Conservation (phyloP, 1,140 invertebrate genomes). For the Pentalonia nigronervosa region DNA sequence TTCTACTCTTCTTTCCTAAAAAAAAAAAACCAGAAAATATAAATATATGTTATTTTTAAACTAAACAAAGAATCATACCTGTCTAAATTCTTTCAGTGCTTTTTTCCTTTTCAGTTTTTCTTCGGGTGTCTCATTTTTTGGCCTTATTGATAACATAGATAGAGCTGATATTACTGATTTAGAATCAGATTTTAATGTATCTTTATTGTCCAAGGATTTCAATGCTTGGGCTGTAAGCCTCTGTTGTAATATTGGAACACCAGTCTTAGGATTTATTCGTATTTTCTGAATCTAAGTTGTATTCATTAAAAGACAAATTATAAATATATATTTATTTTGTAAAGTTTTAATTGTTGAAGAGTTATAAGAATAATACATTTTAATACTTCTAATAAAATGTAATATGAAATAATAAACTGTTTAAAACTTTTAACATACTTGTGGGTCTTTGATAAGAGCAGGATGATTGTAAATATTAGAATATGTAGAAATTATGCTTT, state of each 20-base stretch:
- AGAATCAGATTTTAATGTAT: conserved; percentile 64
- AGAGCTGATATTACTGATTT: conserved; percentile 76
- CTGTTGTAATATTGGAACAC: conserved; percentile 72
- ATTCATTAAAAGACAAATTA: not conserved
- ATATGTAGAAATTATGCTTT: conserved; percentile 89
- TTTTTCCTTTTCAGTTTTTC: conserved; percentile 83
- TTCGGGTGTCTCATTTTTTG: conserved; percentile 82
- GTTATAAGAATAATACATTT: too few species aligned
- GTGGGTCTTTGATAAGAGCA: conserved; percentile 80
- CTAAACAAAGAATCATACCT: conserved; percentile 64
- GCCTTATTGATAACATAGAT: conserved; percentile 76
- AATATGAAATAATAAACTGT: not conserved
- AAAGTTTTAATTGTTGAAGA: not conserved
- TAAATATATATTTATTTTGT: conserved; percentile 1
- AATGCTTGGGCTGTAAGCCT: conserved; percentile 76
- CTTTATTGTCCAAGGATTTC: conserved; percentile 69
- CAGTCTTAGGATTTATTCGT: conserved; percentile 75
- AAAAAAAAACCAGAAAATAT: conserved; percentile 59
- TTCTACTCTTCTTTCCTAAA: conserved; percentile 81
- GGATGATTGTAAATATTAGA: conserved; percentile 92
- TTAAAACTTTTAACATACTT: not conserved
- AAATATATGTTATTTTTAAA: conserved; percentile 54
- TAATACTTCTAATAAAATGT: not conserved
- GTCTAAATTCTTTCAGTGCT: conserved; percentile 82
- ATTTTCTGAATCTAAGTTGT: conserved; percentile 68